Evolutionary conservation across 2,888 invertebrate genomes (phyloP), one percentile per base, ranked within the genome.

Genomic region (Plusia festucae): DNA sequence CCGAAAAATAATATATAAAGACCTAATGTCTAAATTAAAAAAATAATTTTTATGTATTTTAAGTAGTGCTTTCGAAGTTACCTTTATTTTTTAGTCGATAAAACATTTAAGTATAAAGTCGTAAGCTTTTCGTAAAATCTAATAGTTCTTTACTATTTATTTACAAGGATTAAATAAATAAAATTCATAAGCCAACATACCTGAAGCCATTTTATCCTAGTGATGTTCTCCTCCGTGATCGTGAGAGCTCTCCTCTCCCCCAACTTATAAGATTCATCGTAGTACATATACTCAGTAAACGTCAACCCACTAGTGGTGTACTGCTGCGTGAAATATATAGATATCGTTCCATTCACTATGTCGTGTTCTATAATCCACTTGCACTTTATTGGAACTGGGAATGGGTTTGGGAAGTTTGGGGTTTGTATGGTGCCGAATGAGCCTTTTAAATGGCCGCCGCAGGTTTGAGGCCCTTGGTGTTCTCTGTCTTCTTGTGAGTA

Each of bases 311-410:
- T 97, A 79, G 97, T 96, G 52, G 98, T 97, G 93, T 97, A 99
- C 81, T 98, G 96, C 87, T 99, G 98, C 1, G 98, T 98, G 81
- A 99, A 96, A 88, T 98, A 98, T 75, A 99, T 96, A 76, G 98
- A 96, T 85, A 98, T 98, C 58, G 97, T 97, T 11, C 97, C 96
- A 81, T 97, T 97, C 65, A 95, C 95, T 73, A 97, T 97, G n/a
- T 97, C 97, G 85, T 98, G 97, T 68, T 93, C 91, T 86, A 99
- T 97, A 66, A 98, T 96, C 98, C 98, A 99, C 80, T 97, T 96
- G 89, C 98, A 98, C 79, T 96, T 96, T 70, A 98, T 97, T 16
- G 99, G 99, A 51, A 98, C 97, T 7, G 96, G 95, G 90, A 98
- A 99, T 24, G 97, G 96, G 67, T 96, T 95, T 0, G 99, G 99